Base-by-base conservation (phyloP, 1,140 invertebrate genomes). In the Drosophila seguyi region DNA sequence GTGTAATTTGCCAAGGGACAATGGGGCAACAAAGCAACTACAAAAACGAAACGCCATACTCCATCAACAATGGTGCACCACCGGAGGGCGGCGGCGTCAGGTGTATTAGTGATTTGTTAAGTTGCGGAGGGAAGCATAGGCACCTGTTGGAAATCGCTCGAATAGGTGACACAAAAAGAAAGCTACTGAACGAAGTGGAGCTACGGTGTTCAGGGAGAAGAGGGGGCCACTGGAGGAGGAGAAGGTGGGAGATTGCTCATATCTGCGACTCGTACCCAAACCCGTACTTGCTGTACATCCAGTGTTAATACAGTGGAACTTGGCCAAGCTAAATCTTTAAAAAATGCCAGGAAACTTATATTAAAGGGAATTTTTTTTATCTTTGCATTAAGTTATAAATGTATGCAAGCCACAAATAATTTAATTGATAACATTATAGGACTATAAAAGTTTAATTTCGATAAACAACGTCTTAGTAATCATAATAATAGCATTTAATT, bases 161-260 rank as follows among this genome's bases (percentile, higher is more conserved):
- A 62, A 68, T 74, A 84, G 38, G 75, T 84, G 84, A 84, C 80
- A 88, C 84, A 90, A 84, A 87, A 90, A 90, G 84, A 88, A 88
- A 88, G 84, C 87, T 79, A 84, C 67, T 78, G 63, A 68, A 66
- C 25, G 45, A 55, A 48, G 18, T 38, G 27, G 22, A 14, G 58
- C 44, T 42, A 18, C 22, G 44, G 34, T 60, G 65, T 50, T 22
- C 50, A 55, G 14, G 20, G 18, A 31, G 50, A 14, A 36, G 18
- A 18, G 31, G 50, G 20, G 22, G 18, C 13, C n/a, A 20, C 20
- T 31, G 18, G 11, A 20, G 48, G 29, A 34, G 67, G 52, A 22
- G 44, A 27, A n/a, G 63, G 20, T 22, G 48, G 44, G 8, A 39
- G 67, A 52, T 44, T 65, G 60, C 45, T 59, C 45, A 76, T 69